These are phyloP conservation scores for Xanthia togata DNA, from an alignment of 2,888 invertebrate genomes.

Conservation along the genomic window DNA sequence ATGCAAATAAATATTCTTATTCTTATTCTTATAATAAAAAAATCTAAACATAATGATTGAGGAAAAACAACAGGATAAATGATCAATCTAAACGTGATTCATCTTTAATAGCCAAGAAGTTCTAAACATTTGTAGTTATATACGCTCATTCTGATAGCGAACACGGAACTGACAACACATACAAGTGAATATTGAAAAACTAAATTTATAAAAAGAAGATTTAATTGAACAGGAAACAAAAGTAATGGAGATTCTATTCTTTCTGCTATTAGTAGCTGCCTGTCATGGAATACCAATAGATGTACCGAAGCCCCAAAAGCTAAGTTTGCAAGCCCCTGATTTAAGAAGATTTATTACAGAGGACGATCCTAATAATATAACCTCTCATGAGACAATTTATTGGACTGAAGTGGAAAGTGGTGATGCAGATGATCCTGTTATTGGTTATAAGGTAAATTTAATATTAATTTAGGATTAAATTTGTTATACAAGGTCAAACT, in stretches of 20 bases:
- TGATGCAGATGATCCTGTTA: slow-evolving; percentile 25
- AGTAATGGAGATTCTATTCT: slow-evolving; percentile 7
- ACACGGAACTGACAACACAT: background rate
- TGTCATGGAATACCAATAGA: slow-evolving; percentile 22
- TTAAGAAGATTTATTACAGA: background rate
- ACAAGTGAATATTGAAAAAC: background rate
- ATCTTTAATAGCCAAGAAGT: background rate
- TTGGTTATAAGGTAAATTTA: slow-evolving; percentile 34
- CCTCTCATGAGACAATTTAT: slow-evolving; percentile 17
- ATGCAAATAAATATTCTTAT: too few relatives aligned
- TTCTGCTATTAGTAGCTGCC: slow-evolving; percentile 6
- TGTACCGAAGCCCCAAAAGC: background rate
- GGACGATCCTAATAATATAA: slow-evolving; percentile 28
- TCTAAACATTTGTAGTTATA: background rate
- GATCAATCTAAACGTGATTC: background rate
- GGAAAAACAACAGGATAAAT: slow-evolving; percentile 13
- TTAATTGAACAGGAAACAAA: background rate
- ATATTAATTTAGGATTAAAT: background rate
- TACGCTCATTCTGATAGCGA: slow-evolving; percentile 16
- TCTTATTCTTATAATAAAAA: too few relatives aligned
- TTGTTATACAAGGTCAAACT: too few relatives aligned
- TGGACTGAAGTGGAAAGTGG: slow-evolving; percentile 24
- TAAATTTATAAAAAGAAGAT: background rate
- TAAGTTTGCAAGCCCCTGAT: slow-evolving; percentile 11
- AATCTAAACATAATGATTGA: background rate